Evolutionary conservation across 2,797 vertebrate species (phyloP), one percentile per base, ranked within the genome.

Genomic region (Syngnathus rostellatus): DNA sequence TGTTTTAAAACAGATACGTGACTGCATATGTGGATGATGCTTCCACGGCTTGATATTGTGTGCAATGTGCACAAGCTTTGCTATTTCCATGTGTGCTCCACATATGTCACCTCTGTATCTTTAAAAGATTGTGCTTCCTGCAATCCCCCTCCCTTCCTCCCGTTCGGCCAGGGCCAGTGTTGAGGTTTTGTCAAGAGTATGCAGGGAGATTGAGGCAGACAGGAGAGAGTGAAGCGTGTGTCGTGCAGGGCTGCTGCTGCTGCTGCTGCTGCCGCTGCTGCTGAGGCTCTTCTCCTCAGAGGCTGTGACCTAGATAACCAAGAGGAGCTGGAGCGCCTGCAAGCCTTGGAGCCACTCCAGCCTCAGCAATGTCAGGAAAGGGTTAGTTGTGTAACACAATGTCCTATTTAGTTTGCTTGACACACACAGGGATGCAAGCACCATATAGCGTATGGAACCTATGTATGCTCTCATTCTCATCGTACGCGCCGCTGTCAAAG

Each of bases 271-370:
- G 76, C 78, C 73, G 78, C 83, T 77, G 79, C 81, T 74, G 78
- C 82, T 73, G 75, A 73, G 74, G 81, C 80, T 82, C 83, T 80
- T 77, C 84, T 87, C 86, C 86, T 87, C 87, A 86, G 89, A 87
- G 85, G 83, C 86, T 86, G 81, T 89, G 88, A 88, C 88, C 87
- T 88, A 90, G 87, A 88, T 89, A 89, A 89, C 86, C 85, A 83
- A 84, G 82, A 86, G 86, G 84, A 88, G 87, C 83, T 86, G 78
- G 85, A 87, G 86, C 81, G 86, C 85, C 86, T 72, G 81, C 81
- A 80, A 89, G 86, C 83, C 85, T 86, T 86, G 86, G 86, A 88
- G 85, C 86, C 85, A 81, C 83, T 86, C 86, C 88, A 87, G 85
- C 81, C 82, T 63, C 81, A 90, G 85, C 86, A 88, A 89, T 85